Percentiles rank a stretch among this genome's conserved stretches.
Conservation (phyloP, 1,140 invertebrate genomes). For the Hypsibius dujardini region DNA sequence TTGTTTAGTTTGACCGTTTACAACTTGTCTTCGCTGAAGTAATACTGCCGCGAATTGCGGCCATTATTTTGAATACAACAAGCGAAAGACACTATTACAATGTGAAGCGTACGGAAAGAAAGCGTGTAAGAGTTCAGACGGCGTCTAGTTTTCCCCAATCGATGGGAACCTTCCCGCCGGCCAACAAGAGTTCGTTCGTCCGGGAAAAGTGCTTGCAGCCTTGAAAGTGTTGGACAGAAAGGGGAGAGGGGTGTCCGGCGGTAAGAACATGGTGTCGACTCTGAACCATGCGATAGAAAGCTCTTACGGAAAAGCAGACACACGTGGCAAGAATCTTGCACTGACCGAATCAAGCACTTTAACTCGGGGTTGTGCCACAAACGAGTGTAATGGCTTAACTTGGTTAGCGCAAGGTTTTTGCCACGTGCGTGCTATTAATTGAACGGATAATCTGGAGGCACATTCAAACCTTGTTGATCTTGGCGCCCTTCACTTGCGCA, state of each 20-base stretch:
- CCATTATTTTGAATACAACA: too few relatives aligned
- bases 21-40: too few relatives aligned
- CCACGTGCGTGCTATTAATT: neutral
- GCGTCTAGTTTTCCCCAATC: too few relatives aligned
- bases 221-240: constrained; percentile 45
- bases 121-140: too few relatives aligned
- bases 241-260: constrained; percentile 46
- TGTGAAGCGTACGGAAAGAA: too few relatives aligned
- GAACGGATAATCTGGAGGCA: neutral
- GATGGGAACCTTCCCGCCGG: too few relatives aligned
- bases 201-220: constrained; percentile 49
- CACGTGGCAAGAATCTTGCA: constrained; percentile 20
- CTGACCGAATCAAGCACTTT: constrained; percentile 16
- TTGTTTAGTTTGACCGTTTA: too few relatives aligned
- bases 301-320: constrained; percentile 4
- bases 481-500: constrained; percentile 46
- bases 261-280: constrained; percentile 43
- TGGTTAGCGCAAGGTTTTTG: constrained; percentile 12
- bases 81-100: too few relatives aligned
- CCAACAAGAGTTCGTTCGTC: constrained; percentile 40
- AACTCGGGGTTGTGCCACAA: neutral
- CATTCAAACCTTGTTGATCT: constrained; percentile 39
- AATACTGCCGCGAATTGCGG: too few relatives aligned
- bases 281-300: constrained; percentile 29
- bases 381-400: constrained; percentile 21